Conservation (phyloP, 2,888 invertebrate genomes). For the Lepas anatifera region DNA sequence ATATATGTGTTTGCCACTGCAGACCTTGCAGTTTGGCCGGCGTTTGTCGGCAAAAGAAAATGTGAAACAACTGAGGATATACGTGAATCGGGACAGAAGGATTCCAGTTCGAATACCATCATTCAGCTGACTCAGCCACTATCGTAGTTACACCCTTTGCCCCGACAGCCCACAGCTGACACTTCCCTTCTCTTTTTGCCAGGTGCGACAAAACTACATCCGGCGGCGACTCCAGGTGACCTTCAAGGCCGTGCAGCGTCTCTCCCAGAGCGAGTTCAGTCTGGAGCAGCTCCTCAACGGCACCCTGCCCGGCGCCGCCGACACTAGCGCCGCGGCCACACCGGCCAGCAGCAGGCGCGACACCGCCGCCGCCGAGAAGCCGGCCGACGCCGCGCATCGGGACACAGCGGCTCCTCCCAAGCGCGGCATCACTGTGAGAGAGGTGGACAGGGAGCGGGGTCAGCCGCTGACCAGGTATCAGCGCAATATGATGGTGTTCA, state of each 20-base stretch:
- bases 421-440: constrained; percentile 31
- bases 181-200: constrained; percentile 21
- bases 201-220: constrained; percentile 70
- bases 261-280: constrained; percentile 72
- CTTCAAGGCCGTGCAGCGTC: constrained; percentile 62
- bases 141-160: no score
- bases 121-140: no score
- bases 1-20: no score
- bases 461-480: constrained; percentile 78
- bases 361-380: background rate
- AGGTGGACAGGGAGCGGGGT: constrained; percentile 66
- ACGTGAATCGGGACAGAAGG: no score
- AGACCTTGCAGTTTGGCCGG: no score
- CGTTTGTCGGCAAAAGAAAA: no score
- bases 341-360: constrained; percentile 27
- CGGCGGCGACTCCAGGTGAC: constrained; percentile 61
- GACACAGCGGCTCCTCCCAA: no score
- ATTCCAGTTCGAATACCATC: no score
- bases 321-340: constrained; percentile 20
- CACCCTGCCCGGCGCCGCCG: constrained; percentile 10
- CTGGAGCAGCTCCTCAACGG: constrained; percentile 40
- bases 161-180: no score
- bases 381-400: background rate
- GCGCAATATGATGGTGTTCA: constrained; percentile 87
- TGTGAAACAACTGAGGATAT: no score